Base-by-base conservation (phyloP, 2,113 vertebrate species). In the Plecturocebus donacophilus region DNA sequence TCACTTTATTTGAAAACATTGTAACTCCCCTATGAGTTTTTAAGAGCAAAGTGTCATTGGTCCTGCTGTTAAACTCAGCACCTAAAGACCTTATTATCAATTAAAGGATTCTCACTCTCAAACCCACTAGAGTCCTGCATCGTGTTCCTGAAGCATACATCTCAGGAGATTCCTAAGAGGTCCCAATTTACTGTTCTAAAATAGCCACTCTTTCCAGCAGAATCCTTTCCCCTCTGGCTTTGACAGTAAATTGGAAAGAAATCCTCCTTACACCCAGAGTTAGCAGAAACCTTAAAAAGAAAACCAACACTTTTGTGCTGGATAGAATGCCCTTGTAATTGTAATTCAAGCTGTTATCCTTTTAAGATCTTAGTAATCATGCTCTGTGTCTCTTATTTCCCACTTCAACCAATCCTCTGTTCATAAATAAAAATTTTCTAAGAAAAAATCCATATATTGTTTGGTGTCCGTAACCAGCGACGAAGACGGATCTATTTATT, bases 11-110 rank as follows among this genome's bases (percentile, higher is more conserved):
- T 98, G 84, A 98, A 97, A 83, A 75, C 61, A 97, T 92, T 92
- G 88, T 96, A 97, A 89, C 95, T 97, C 32, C 91, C 42, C 87
- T 79, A 96, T 96, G 73, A 98, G 95, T 97, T 96, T 97, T 98
- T 95, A 98, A 98, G 96, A 98, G 98, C 97, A 98, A 98, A 98
- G 97, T 97, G 54, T 92, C 56, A 83, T 73, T 90, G 93, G 94
- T 93, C 86, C 92, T 40, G 68, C 61, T 97, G 97, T 98, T 94
- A 54, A 42, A 61, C 90, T 98, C 94, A 97, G 96, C 70, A 70
- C 16, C 97, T 97, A 96, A 95, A 98, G 94, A 96, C 77, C 91
- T 95, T 96, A 80, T 73, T 87, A 85, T 96, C 89, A 97, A 98
- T 98, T 98, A 98, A 93, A 98, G 81, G 54, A 84, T 47, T 47